These are phyloP conservation scores for Ophioderma brevispina DNA, from an alignment of 35 echinoderm and acorn worm genomes.

Conservation along the genomic window DNA sequence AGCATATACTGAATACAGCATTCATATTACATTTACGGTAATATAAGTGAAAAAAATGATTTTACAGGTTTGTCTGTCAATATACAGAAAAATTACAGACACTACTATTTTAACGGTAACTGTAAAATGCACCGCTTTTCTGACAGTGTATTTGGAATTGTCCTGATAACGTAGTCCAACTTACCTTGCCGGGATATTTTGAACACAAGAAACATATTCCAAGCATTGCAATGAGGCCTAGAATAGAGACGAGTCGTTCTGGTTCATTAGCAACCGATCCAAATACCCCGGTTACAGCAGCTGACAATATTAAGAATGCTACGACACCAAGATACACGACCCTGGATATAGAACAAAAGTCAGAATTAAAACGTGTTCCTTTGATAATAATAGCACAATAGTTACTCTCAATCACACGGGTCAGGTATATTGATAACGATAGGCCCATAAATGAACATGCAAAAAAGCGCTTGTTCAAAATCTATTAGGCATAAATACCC, in stretches of 20 bases:
- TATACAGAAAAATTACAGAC: too few relatives aligned
- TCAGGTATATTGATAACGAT: not conserved
- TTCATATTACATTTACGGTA: too few relatives aligned
- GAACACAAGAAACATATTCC: slow-evolving; percentile 69
- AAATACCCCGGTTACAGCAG: slow-evolving; percentile 69
- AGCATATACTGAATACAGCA: too few relatives aligned
- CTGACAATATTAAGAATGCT: slow-evolving; percentile 46
- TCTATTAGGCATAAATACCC: too few relatives aligned
- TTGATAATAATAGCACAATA: too few relatives aligned
- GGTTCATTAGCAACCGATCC: slow-evolving; percentile 61
- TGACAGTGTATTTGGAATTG: too few relatives aligned
- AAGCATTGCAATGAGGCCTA: slow-evolving; percentile 78
- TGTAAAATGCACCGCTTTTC: too few relatives aligned
- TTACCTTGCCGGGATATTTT: slow-evolving; percentile 81
- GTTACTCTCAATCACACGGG: too few relatives aligned
- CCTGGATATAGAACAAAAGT: slow-evolving; percentile 29
- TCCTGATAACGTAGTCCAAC: not conserved
- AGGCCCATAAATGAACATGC: not conserved
- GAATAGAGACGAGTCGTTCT: slow-evolving; percentile 66
- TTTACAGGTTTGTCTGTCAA: too few relatives aligned
- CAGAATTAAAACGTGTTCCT: too few relatives aligned
- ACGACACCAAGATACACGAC: slow-evolving; percentile 52
- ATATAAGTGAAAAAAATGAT: too few relatives aligned
- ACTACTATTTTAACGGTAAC: too few relatives aligned
- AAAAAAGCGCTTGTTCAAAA: not conserved